A percentile compares a stretch with the other conserved stretches of the same genome.
These are phyloP conservation scores for Chelonus insularis DNA, from an alignment of 1,140 invertebrate species.

Conservation along the genomic window DNA sequence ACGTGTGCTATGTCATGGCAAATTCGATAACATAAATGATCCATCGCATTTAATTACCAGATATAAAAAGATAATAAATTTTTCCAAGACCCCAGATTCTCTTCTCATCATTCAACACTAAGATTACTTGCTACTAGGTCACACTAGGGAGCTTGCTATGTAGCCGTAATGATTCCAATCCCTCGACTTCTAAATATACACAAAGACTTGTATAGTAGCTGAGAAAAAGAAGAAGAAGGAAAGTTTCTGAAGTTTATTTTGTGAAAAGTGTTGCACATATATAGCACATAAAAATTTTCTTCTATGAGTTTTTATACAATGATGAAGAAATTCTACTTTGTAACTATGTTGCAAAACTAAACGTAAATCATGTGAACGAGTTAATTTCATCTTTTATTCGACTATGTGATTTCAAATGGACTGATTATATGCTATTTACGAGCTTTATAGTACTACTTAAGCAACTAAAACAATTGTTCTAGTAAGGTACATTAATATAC, in stretches of 20 bases:
- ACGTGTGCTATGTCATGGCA: no score
- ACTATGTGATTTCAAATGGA: background rate
- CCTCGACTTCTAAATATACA: slow-evolving; percentile 11
- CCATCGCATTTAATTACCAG: no score
- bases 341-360: no score
- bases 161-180: background rate
- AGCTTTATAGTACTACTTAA: no score
- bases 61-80: no score
- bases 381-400: background rate
- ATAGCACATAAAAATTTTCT: no score
- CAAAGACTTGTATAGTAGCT: slow-evolving; percentile 1
- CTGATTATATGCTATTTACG: background rate
- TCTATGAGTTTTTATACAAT: no score
- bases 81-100: background rate
- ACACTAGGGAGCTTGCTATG: background rate
- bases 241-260: background rate
- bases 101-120: background rate
- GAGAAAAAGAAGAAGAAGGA: background rate
- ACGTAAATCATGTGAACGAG: background rate
- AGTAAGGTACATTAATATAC: no score
- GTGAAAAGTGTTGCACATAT: no score
- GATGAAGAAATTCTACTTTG: background rate
- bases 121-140: slow-evolving; percentile 2
- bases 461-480: no score
- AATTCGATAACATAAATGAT: no score